Evolutionary conservation across 2,797 vertebrate genomes (phyloP), one percentile per base, ranked within the genome.

Genomic region (Chelmon rostratus): DNA sequence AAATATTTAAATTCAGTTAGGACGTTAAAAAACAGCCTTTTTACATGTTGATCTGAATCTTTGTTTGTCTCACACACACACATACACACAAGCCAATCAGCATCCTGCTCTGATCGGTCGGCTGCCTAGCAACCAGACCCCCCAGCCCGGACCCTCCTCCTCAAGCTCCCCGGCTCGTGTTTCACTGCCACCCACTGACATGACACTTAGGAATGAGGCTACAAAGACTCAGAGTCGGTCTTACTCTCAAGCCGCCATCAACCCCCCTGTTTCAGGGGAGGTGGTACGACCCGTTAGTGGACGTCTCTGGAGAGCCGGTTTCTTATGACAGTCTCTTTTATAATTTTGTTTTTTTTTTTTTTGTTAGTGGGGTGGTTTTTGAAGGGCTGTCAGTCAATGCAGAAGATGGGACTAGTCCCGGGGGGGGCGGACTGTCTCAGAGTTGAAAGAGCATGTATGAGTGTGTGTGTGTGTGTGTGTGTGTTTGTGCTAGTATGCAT

Each of bases 111-210:
- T 31, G 86, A 89, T 82, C 44, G 9, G 38, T 44, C 7, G 57
- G 92, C 86, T 91, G 89, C 91, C 74, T 91, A 91, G 91, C 92
- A 93, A 92, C 91, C 84, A 76, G 86, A 62, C 61, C 47, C 37
- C 73, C 58, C 47, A 59, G 58, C 82, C 63, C 7, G 38, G 82
- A 85, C 82, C 72, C 65, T 78, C 66, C 66, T 78, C 86, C 68
- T 78, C 61, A 37, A 69, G 81, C 85, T 82, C 78, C 61, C 76
- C 40, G 68, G 86, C 82, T 93, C 86, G 7, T 85, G 87, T 93
- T 94, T 92, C 92, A 90, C 81, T 47, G 53, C 83, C 76, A 63
- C 85, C 90, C 88, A 89, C 88, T 46, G 68, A 86, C 77, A 85
- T 86, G 82, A 85, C 82, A 70, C 86, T 90, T 61, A 79, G 71